Evolutionary conservation across 2,888 invertebrate species (phyloP), one percentile per base, ranked within the genome.

Genomic region (Sepioteuthis lessoniana): DNA sequence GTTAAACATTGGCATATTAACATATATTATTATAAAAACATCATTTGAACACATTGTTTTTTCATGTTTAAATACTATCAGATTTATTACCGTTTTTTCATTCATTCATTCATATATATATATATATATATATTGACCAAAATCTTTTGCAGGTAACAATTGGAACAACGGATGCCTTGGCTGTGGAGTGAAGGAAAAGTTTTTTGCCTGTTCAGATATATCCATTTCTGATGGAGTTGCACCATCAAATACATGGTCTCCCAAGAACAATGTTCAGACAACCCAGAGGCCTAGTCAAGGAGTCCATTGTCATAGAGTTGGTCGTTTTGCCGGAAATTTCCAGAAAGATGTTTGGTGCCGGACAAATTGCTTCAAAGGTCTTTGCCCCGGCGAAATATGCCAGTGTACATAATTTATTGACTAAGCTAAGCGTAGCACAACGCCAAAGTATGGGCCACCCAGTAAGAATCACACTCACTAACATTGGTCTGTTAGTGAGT

Each of bases 181-280:
- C 7, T 76, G 90, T 19, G 94, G 94, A 0, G 76, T 60, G 35
- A 94, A 92, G 37, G 94, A 94, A 90, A 91, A 94, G 76, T 94
- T 94, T 47, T 90, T 93, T 60, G 94, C 94, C 60, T 94, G 94
- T 76, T 94, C 94, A 7, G 94, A 94, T 47, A 94, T 94, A 13
- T 76, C 94, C 46, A 94, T 94, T 16, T 42, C 90, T 76, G 38
- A 42, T 35, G 93, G 93, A 28, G 31, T 16, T 13, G 7, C 90
- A 13, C 13, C 35, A 42, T 50, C 47, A 0, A 38, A 31, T 7
- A 90, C 55, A 7, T 1, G 21, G 42, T 1, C 90, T 3, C 90
- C 42, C 16, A 97, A 97, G 28, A 1, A 21, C 35, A 16, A 38
- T 91, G 31, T 2, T 38, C 91, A 38, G 28, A 28, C 35, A 3